Percentiles rank a stretch among this genome's conserved stretches.
These are phyloP conservation scores for Eupithecia abbreviata DNA, from an alignment of 2,888 invertebrate genomes.

Conservation along the genomic window DNA sequence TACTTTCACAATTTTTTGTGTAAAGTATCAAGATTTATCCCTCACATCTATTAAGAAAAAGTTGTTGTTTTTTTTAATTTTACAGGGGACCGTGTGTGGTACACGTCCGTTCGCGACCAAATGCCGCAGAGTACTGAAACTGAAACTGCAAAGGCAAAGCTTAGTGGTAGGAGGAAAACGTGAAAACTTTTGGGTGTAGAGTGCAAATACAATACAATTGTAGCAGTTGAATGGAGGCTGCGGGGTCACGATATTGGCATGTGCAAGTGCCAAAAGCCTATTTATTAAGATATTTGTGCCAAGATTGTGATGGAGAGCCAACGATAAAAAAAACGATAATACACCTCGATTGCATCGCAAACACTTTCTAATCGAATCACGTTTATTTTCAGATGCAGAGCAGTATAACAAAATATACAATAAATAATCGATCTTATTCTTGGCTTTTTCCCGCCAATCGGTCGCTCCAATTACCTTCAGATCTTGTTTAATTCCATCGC, in stretches of 20 bases:
- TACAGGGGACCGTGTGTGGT: constrained; percentile 7
- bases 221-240: not conserved
- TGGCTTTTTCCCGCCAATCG: too few relatives aligned
- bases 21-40: constrained; percentile 20
- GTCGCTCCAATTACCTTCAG: too few relatives aligned
- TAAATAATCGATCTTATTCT: too few relatives aligned
- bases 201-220: not conserved
- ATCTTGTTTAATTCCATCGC: too few relatives aligned
- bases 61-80: constrained; percentile 26
- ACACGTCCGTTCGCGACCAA: constrained; percentile 48
- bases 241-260: not conserved
- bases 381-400: too few relatives aligned
- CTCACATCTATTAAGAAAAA: constrained; percentile 13
- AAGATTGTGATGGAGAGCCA: not conserved
- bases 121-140: constrained; percentile 68
- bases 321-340: not conserved
- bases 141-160: constrained; percentile 41
- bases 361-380: too few relatives aligned
- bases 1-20: not conserved
- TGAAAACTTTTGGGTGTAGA: constrained; percentile 10
- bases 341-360: not conserved
- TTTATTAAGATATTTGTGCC: not conserved
- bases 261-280: not conserved
- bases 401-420: too few relatives aligned
- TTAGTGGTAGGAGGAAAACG: constrained; percentile 34